Evolutionary conservation across 2,113 vertebrate species (phyloP).

Genomic region (Rutilus rutilus): DNA sequence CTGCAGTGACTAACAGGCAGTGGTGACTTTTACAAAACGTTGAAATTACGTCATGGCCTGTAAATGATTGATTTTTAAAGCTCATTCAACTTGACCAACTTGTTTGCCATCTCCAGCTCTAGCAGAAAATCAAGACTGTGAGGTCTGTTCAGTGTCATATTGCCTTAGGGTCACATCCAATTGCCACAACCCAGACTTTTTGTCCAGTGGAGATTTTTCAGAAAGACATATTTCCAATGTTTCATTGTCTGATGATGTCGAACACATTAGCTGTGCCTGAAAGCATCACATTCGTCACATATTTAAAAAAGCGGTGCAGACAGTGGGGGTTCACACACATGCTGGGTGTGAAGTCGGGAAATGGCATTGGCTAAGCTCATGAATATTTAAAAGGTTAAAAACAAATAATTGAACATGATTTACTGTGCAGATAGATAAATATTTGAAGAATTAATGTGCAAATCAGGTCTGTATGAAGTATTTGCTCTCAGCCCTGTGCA

Average conservation of each 20-base stretch:
- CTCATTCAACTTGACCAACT: not conserved
- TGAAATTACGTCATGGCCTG: not conserved
- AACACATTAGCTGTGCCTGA: not conserved
- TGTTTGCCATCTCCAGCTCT: not conserved
- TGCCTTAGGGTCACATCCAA: slow-evolving; percentile 1
- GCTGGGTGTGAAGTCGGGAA: not conserved
- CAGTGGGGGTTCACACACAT: not conserved
- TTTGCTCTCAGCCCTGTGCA: not conserved
- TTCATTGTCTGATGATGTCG: not conserved
- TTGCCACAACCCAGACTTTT: slow-evolving; percentile 5
- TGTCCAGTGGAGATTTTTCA: not conserved
- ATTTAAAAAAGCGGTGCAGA: not conserved
- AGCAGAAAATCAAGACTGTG: not conserved
- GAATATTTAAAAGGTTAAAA: not conserved
- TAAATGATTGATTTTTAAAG: not conserved
- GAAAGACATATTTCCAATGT: not conserved
- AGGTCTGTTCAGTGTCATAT: not conserved
- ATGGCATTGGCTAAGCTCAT: not conserved
- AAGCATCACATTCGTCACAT: not conserved
- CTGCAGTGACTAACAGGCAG: not conserved
- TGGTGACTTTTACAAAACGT: not conserved
- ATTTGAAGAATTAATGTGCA: not conserved
- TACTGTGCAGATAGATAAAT: not conserved
- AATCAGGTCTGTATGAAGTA: not conserved
- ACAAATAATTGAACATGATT: not conserved